These are phyloP conservation scores for Thymelicus sylvestris DNA, from an alignment of 2,888 invertebrate species.

Conservation along the genomic window DNA sequence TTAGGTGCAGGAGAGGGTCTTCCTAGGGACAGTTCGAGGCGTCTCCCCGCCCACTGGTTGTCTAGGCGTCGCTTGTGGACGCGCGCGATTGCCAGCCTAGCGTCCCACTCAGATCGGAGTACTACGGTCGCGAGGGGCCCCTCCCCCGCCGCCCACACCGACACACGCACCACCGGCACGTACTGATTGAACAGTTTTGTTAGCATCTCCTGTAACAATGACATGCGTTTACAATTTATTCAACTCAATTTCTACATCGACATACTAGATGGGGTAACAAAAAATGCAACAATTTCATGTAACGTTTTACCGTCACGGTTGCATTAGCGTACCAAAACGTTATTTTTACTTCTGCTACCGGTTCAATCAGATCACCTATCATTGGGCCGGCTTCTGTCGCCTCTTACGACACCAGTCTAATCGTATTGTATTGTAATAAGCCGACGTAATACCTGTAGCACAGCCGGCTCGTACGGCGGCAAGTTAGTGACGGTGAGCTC, in stretches of 20 bases:
- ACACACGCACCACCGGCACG: conserved; percentile 67
- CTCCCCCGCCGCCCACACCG: conserved; percentile 72
- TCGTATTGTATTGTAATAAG: too few species aligned
- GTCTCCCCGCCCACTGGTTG: conserved; percentile 86
- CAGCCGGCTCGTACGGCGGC: conserved; percentile 67
- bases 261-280: too few species aligned
- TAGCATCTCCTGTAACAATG: conserved; percentile 66
- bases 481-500: conserved; percentile 76
- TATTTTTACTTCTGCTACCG: too few species aligned
- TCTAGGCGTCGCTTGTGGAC: conserved; percentile 92
- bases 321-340: too few species aligned
- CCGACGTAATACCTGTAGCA: conserved; percentile 58
- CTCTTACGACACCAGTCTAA: too few species aligned
- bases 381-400: too few species aligned
- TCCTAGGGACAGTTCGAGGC: conserved; percentile 90
- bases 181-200: conserved; percentile 71
- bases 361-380: too few species aligned
- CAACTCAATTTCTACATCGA: too few species aligned
- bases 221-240: background rate
- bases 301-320: too few species aligned
- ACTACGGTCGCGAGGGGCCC: conserved; percentile 88
- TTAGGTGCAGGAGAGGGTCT: conserved; percentile 86
- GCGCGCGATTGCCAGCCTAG: conserved; percentile 91
- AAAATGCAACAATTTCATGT: too few species aligned
- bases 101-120: conserved; percentile 89